A percentile compares a stretch with the other conserved stretches of the same genome.
These are phyloP conservation scores for Ceratotherium simum DNA, from an alignment of 2,113 vertebrate genomes.

Conservation along the genomic window DNA sequence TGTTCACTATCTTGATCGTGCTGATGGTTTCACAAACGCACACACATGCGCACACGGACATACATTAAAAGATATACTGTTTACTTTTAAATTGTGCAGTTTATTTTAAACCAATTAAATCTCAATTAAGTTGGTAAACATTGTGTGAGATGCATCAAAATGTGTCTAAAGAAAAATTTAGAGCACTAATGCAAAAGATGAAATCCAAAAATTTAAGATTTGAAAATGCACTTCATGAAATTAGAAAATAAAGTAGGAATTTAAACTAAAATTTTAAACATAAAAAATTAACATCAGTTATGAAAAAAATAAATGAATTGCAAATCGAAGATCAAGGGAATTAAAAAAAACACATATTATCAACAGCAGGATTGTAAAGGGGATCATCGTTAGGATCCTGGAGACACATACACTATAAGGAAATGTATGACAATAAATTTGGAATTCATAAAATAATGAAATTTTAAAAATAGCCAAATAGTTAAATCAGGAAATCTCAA, in stretches of 20 bases:
- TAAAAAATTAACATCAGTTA: background rate
- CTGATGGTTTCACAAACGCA: background rate
- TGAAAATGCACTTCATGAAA: slow-evolving; percentile 20
- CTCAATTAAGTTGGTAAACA: background rate
- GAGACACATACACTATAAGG: background rate
- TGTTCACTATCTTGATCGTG: background rate
- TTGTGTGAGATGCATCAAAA: background rate
- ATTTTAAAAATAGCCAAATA: background rate
- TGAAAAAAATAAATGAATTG: background rate
- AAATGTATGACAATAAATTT: background rate
- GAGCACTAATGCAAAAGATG: background rate
- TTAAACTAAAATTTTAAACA: background rate
- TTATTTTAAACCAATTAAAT: background rate
- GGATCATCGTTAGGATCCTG: background rate
- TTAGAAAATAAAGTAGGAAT: background rate
- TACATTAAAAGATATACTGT: background rate
- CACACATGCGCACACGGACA: background rate
- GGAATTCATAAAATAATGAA: background rate
- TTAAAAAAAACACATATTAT: background rate
- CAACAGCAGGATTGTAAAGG: background rate
- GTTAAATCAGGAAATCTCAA: background rate
- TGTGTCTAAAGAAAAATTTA: background rate
- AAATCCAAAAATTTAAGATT: background rate
- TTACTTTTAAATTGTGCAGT: background rate
- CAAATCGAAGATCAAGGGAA: background rate